These are phyloP conservation scores for Strigamia maritima DNA, from an alignment of 2,888 invertebrate species.

Conservation along the genomic window DNA sequence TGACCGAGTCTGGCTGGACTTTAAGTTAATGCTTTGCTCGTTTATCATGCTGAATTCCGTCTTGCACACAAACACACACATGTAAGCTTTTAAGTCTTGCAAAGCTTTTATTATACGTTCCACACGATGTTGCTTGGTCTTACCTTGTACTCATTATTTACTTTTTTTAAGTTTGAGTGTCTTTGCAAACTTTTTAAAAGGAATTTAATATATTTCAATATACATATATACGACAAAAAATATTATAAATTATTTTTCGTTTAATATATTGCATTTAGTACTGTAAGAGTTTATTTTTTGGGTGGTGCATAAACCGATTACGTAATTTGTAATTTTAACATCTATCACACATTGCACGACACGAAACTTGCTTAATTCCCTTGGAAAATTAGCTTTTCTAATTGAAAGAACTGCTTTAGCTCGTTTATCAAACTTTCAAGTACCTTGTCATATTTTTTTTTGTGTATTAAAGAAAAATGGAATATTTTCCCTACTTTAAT, in stretches of 20 bases:
- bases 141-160: conserved; percentile 1
- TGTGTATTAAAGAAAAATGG: neutral
- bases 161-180: neutral
- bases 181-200: neutral
- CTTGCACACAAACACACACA: neutral
- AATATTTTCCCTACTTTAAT: neutral
- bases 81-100: neutral
- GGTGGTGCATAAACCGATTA: neutral
- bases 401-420: neutral
- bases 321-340: neutral
- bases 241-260: neutral
- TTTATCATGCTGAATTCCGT: conserved; percentile 6
- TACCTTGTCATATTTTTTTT: neutral
- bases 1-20: neutral
- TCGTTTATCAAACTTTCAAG: neutral
- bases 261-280: neutral
- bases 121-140: neutral
- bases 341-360: neutral
- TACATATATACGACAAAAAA: too few relatives aligned
- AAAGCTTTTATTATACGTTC: neutral
- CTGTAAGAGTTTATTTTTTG: neutral
- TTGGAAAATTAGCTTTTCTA: neutral
- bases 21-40: conserved; percentile 19
- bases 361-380: neutral
- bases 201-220: too few relatives aligned